phyloP scores from a whole-genome alignment of 2,888 invertebrate species.

The Ecliptopera silaceata region DNA sequence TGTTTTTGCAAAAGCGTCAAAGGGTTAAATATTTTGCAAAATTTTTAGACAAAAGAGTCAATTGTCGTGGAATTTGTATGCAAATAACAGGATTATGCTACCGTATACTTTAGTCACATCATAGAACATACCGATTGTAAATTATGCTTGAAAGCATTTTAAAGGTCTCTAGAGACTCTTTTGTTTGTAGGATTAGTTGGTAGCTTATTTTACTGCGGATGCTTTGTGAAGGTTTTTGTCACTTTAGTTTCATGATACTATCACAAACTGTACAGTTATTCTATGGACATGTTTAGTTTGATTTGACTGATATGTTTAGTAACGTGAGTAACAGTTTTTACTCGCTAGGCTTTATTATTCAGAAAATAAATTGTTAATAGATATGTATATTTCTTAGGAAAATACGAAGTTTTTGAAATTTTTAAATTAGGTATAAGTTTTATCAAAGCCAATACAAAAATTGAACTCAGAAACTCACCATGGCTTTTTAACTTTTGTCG shows the following conservation, averaged over 20 bases:
- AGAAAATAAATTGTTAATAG: no score
- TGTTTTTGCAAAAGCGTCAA: slow-evolving; percentile 62
- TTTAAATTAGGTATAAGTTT: no score
- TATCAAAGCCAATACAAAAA: no score
- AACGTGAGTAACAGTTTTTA: no score
- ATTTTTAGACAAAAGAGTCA: slow-evolving; percentile 55
- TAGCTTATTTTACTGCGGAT: slow-evolving; percentile 43
- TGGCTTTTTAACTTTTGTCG: no score
- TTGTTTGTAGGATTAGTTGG: slow-evolving; percentile 53
- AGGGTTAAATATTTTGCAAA: slow-evolving; percentile 65
- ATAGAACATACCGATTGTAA: slow-evolving; percentile 46
- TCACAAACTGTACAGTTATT: no score
- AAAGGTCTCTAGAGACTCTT: slow-evolving; percentile 52
- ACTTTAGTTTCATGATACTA: not conserved
- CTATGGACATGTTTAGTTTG: no score
- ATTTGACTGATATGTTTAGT: no score
- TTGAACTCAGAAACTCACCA: no score
- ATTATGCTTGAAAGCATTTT: slow-evolving; percentile 50
- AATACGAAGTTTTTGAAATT: no score
- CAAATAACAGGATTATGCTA: slow-evolving; percentile 81
- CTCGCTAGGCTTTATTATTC: no score
- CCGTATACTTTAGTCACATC: slow-evolving; percentile 61
- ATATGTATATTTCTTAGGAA: no score
- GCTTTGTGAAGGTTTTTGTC: slow-evolving; percentile 6
- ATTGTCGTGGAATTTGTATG: slow-evolving; percentile 73